Evolutionary conservation across 2,888 invertebrate species (phyloP).

Genomic region (Parascotia fuliginaria): DNA sequence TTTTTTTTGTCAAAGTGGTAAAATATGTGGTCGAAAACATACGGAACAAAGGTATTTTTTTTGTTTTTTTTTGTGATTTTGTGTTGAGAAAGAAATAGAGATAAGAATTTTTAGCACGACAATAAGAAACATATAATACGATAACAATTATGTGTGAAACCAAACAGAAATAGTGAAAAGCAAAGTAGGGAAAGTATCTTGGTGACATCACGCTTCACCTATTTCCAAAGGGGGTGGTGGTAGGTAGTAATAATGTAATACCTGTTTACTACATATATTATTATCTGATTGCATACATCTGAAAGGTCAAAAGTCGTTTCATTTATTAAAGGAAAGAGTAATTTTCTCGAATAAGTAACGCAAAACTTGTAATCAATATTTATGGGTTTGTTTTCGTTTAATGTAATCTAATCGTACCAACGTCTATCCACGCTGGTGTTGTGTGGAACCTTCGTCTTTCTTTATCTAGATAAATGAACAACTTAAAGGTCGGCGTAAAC

Average conservation of each 20-base stretch:
- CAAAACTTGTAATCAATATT: constrained; percentile 33
- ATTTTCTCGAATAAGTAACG: constrained; percentile 13
- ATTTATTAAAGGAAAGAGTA: constrained; percentile 17
- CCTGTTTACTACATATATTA: background rate
- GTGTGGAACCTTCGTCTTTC: constrained; percentile 29
- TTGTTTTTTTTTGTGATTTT: no score
- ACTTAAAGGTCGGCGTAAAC: constrained; percentile 7
- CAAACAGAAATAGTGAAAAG: no score
- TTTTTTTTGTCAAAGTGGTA: no score
- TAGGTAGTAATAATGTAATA: background rate
- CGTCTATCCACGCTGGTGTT: constrained; percentile 23
- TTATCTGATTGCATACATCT: background rate
- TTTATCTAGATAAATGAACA: constrained; percentile 56
- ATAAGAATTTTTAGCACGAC: no score
- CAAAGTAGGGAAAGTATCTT: no score
- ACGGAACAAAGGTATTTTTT: no score
- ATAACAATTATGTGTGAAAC: no score
- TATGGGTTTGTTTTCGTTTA: constrained; percentile 41
- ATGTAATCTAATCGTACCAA: constrained; percentile 34
- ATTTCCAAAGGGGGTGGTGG: no score
- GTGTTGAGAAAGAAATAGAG: no score
- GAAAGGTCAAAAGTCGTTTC: constrained; percentile 6
- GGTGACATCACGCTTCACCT: no score
- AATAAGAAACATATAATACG: no score
- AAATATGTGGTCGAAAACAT: no score